phyloP scores from a whole-genome alignment of 1,140 invertebrate genomes.

The Nylanderia fulva region DNA sequence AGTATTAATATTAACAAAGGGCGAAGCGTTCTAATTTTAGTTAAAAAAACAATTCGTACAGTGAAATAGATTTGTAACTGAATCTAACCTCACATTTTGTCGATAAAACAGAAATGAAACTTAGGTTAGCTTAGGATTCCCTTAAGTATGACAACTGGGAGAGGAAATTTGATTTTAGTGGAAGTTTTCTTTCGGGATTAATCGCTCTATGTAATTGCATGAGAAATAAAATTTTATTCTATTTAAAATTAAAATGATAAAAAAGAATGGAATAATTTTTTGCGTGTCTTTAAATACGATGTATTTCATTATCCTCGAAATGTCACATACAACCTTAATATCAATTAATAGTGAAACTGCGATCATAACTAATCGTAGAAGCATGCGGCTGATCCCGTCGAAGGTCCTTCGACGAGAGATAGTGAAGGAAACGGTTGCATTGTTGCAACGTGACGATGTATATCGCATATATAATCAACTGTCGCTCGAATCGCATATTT shows the following conservation, averaged over 20 bases:
- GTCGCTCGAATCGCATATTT: slow-evolving; percentile 4
- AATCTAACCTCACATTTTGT: too few species aligned
- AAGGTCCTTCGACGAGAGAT: slow-evolving; percentile 11
- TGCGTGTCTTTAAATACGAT: too few species aligned
- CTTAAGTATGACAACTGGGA: neutral
- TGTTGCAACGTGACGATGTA: slow-evolving; percentile 34
- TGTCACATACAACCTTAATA: neutral
- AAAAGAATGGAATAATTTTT: neutral
- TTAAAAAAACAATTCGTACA: too few species aligned
- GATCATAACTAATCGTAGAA: slow-evolving; percentile 33
- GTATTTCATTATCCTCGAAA: too few species aligned
- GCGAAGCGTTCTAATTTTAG: too few species aligned
- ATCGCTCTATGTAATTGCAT: neutral
- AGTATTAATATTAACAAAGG: too few species aligned
- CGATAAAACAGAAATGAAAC: too few species aligned
- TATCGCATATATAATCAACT: slow-evolving; percentile 52
- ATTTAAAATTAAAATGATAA: neutral
- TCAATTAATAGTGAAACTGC: neutral
- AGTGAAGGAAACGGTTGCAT: slow-evolving; percentile 33
- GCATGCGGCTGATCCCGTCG: slow-evolving; percentile 4
- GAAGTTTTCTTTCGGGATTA: neutral
- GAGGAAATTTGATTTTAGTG: neutral
- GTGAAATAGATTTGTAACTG: too few species aligned
- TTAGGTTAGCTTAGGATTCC: too few species aligned
- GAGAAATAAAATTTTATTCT: neutral